Evolutionary conservation across 2,888 invertebrate genomes (phyloP).

Genomic region (Watsonalla binaria): DNA sequence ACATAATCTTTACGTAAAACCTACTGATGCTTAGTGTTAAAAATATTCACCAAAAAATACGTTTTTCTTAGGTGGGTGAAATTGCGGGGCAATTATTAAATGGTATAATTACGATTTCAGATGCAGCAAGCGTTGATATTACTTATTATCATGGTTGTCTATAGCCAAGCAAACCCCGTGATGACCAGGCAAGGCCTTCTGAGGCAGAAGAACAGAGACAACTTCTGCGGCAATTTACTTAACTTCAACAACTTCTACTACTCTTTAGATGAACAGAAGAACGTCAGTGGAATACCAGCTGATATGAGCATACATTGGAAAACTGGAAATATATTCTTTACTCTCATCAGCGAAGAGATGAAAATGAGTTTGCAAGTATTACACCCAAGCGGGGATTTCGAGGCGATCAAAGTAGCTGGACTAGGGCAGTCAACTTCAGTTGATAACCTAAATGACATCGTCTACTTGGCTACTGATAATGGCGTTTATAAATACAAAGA

Average conservation of each 20-base stretch:
- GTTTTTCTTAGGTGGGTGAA: too few species aligned
- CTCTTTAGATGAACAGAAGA: constrained; percentile 36
- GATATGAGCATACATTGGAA: constrained; percentile 68
- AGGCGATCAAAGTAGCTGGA: constrained; percentile 57
- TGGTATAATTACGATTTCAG: constrained; percentile 34
- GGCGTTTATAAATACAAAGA: constrained; percentile 68
- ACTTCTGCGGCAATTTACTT: constrained; percentile 42
- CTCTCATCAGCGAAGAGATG: constrained; percentile 63
- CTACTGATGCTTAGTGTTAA: too few species aligned
- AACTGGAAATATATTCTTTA: constrained; percentile 59
- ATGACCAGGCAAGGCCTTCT: constrained; percentile 45
- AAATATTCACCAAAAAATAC: too few species aligned
- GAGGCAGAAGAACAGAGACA: constrained; percentile 29
- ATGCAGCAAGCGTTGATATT: constrained; percentile 37
- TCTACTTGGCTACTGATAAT: constrained; percentile 69
- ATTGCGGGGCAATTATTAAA: too few species aligned
- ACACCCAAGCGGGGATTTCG: constrained; percentile 47
- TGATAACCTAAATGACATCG: constrained; percentile 68
- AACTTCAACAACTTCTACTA: constrained; percentile 58
- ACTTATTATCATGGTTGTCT: constrained; percentile 27
- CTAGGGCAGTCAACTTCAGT: constrained; percentile 65
- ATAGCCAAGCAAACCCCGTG: constrained; percentile 35
- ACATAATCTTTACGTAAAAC: too few species aligned
- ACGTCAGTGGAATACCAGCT: constrained; percentile 59
- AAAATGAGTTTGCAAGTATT: constrained; percentile 60